phyloP scores from a whole-genome alignment of 92 coral and sea anemone species.

The Porites lobata region DNA sequence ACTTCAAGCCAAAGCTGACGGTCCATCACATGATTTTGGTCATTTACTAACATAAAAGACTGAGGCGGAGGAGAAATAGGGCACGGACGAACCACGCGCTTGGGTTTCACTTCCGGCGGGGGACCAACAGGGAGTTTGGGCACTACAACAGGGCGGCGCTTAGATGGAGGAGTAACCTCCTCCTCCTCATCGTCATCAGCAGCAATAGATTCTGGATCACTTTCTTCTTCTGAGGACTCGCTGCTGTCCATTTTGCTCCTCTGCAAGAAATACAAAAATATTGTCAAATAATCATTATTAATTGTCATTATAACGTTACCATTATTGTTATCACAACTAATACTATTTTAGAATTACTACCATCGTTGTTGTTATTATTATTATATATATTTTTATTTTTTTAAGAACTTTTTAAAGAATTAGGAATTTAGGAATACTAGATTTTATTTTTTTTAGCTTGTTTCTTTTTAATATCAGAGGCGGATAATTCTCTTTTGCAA shows the following conservation, averaged over 20 bases:
- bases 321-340: too few relatives aligned
- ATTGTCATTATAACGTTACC: too few relatives aligned
- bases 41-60: conserved; percentile 71
- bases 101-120: conserved; percentile 90
- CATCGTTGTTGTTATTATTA: too few relatives aligned
- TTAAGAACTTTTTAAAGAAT: too few relatives aligned
- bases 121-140: conserved; percentile 87
- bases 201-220: conserved; percentile 47
- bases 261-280: conserved; percentile 22
- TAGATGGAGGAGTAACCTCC: conserved; percentile 54
- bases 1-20: conserved; percentile 86
- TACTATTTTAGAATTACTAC: too few relatives aligned
- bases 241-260: conserved; percentile 52
- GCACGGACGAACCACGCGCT: conserved; percentile 91
- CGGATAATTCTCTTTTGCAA: too few relatives aligned
- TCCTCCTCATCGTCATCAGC: conserved; percentile 28
- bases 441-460: too few relatives aligned
- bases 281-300: not conserved
- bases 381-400: too few relatives aligned
- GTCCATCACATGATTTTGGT: conserved; percentile 74
- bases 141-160: conserved; percentile 50
- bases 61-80: conserved; percentile 90
- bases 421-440: too few relatives aligned
- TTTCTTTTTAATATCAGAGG: too few relatives aligned
- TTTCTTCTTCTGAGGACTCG: conserved; percentile 80